Base-by-base conservation (phyloP, 2,113 vertebrate species). In the Stomatorhinus ivindoensis region DNA sequence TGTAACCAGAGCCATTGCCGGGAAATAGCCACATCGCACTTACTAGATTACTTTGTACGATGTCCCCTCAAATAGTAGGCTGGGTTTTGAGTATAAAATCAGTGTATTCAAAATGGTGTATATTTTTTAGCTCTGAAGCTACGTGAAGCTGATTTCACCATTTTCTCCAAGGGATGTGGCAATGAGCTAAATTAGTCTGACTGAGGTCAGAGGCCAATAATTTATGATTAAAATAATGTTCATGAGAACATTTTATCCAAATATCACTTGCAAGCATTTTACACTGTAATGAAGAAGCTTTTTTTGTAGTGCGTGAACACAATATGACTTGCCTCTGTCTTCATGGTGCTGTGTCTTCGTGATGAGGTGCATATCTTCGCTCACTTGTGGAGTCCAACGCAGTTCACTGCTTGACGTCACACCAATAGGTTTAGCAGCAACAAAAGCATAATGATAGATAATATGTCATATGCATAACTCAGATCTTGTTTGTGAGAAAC, bases 11-110 rank as follows among this genome's bases (percentile, higher is more conserved):
- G 91, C 91, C 92, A 91, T 90, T 42, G 92, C 92, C 93, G 84
- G 94, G 94, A 95, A 94, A 94, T 88, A 91, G 92, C 93, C 88
- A 93, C 93, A 90, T 95, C 94, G 94, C 92, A 87, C 76, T 92
- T 89, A 91, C 91, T 90, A 87, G 86, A 91, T 89, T 39, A 89
- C 91, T 92, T 91, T 92, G 92, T 93, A 94, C 90, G 92, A 92
- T 90, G 87, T 91, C 90, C 86, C 83, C 69, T 82, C 85, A 11
- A 58, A n/a, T 80, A 89, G 89, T 69, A 88, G 93, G 91, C 92
- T 92, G 93, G 93, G 92, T 91, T 90, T 92, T 92, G 46, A 86
- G 85, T 86, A 84, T 90, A 91, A 44, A 55, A 47, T 55, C 31
- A 55, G 39, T 84, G 24, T 4, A 47, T 46, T 84, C 21, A 47